Evolutionary conservation across 2,888 invertebrate genomes (phyloP), one percentile per base, ranked within the genome.

Genomic region (Torymus tubicola): DNA sequence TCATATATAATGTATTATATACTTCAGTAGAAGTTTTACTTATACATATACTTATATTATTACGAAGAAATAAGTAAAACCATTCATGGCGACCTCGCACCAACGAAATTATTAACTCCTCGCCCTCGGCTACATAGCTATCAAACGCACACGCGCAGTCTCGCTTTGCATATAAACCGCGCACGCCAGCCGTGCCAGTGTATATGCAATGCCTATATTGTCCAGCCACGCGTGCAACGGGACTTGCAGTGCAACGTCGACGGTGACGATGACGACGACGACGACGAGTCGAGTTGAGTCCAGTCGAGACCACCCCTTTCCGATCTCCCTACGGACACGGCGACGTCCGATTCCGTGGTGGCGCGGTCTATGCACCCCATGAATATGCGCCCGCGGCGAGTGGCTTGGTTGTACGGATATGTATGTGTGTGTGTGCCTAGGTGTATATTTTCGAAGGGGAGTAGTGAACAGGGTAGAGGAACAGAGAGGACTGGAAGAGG

Each of bases 161-260:
- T 64, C 72, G 68, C 80, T 81, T 76, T 77, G 76, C 76, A 81
- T 76, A 69, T 73, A 72, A 72, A 81, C 67, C 63, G 21, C 42
- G 42, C 42, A 8, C 42, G 10, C 42, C 5, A 42, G 42, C 42
- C 42, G 42, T 8, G 42, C 42, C 42, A 42, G 42, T 21, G 42
- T 21, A 21, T 21, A 21, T 42, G 42, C 42, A 42, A 8, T 42
- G 10, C 8, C 42, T 42, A 42, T 42, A 42, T 42, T 8, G 42
- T 42, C 42, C 42, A 42, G 8, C 42, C 42, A 42, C 42, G 42
- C 42, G 8, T 42, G 42, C 8, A 42, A 0, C 8, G 8, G 13
- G 60, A 50, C 57, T 13, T 1, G 53, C 21, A 16, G 16, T 16
- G 61, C 24, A 21, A 10, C 58, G 5, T 1, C 50, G 21, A 61